Conservation (phyloP, 2,113 vertebrate species). For the Sylvietta virens region DNA sequence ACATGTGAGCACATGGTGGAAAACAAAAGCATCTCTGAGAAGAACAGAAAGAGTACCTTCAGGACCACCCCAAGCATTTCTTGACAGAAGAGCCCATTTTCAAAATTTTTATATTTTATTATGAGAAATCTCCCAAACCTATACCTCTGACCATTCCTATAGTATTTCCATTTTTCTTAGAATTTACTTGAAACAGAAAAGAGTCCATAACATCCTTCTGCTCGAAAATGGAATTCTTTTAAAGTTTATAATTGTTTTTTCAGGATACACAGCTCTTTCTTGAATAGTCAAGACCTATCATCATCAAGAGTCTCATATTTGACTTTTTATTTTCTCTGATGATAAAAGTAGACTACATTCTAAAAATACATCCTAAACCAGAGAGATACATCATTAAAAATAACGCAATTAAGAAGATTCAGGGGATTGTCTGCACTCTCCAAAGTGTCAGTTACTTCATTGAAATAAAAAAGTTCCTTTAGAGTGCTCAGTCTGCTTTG, state of each 20-base stretch:
- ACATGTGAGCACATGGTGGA: background rate
- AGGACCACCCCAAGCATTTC: background rate
- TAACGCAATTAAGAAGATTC: background rate
- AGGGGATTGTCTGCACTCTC: background rate
- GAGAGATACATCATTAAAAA: background rate
- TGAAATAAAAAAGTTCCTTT: background rate
- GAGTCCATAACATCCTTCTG: background rate
- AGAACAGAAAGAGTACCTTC: background rate
- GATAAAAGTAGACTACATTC: background rate
- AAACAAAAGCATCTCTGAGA: background rate
- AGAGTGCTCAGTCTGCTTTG: background rate
- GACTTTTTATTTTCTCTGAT: background rate
- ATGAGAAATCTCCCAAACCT: background rate
- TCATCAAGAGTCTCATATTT: background rate
- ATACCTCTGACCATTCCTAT: background rate
- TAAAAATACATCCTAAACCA: background rate
- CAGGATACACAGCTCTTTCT: background rate
- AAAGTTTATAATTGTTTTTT: background rate
- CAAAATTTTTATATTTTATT: background rate
- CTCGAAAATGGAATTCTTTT: background rate
- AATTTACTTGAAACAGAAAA: background rate
- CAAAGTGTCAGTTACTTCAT: background rate
- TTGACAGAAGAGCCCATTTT: background rate
- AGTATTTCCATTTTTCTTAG: background rate
- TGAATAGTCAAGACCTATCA: background rate